Conservation (phyloP, 1,140 invertebrate species). For the Radopholus similis region DNA sequence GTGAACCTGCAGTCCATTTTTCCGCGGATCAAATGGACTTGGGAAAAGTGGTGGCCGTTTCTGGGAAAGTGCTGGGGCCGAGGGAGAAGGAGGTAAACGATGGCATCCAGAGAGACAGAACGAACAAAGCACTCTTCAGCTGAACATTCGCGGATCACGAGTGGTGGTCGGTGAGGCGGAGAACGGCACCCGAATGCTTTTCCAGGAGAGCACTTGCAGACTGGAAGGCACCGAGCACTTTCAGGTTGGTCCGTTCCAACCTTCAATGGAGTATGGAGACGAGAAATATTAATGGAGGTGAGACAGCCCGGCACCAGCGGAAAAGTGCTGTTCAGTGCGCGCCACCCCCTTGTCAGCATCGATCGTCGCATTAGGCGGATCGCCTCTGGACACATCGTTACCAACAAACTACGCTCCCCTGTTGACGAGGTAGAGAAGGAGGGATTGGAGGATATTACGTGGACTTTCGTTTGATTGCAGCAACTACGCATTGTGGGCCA, state of each 20-base stretch:
- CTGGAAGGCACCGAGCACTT: slow-evolving; percentile 39
- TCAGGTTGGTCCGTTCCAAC: slow-evolving; percentile 23
- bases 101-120: neutral
- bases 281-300: slow-evolving; percentile 2
- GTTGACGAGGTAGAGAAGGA: slow-evolving; percentile 5
- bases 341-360: slow-evolving; percentile 39
- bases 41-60: slow-evolving; percentile 44
- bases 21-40: slow-evolving; percentile 41
- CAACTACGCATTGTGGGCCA: slow-evolving; percentile 36
- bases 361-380: slow-evolving; percentile 42
- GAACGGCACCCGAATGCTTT: slow-evolving; percentile 32
- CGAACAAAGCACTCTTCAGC: neutral
- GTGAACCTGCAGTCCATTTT: slow-evolving; percentile 45
- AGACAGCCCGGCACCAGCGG: slow-evolving; percentile 26
- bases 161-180: neutral
- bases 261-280: no score
- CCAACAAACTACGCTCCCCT: slow-evolving; percentile 39
- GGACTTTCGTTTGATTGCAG: neutral
- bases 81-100: slow-evolving; percentile 26
- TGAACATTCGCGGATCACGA: slow-evolving; percentile 4
- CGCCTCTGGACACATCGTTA: slow-evolving; percentile 41
- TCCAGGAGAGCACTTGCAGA: slow-evolving; percentile 44
- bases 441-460: neutral
- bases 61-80: slow-evolving; percentile 46
- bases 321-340: slow-evolving; percentile 45